A percentile compares a stretch with the other conserved stretches of the same genome.
Conservation (phyloP, 2,797 vertebrate genomes). For the Delichon dasypus region DNA sequence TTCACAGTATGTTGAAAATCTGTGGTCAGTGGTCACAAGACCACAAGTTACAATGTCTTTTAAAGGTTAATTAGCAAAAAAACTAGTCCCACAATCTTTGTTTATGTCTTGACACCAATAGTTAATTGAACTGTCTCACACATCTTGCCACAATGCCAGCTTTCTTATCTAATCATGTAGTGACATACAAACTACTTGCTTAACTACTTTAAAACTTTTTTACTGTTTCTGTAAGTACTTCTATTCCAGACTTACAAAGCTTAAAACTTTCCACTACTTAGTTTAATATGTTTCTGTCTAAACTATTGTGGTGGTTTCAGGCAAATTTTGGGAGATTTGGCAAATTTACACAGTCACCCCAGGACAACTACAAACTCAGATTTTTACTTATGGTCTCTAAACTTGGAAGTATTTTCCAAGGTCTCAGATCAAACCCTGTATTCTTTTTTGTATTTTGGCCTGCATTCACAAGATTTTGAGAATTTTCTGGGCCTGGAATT, state of each 20-base stretch:
- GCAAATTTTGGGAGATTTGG: too few species aligned
- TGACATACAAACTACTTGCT: background rate
- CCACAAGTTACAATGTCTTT: background rate
- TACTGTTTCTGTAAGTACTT: background rate
- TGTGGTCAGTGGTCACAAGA: background rate
- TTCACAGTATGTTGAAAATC: background rate
- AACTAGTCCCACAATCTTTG: background rate
- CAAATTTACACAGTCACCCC: too few species aligned
- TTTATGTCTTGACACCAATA: background rate
- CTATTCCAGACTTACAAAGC: background rate
- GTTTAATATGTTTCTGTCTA: background rate
- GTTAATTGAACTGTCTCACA: background rate
- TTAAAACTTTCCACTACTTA: background rate
- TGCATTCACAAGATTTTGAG: background rate
- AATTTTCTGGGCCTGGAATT: background rate
- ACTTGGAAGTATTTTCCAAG: background rate
- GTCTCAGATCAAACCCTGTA: background rate
- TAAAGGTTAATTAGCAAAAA: background rate
- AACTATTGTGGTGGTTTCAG: too few species aligned
- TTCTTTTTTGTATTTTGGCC: background rate
- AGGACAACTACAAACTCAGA: background rate
- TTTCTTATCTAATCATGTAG: background rate
- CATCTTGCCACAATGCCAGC: background rate
- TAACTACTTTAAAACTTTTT: background rate
- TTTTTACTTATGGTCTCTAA: background rate